Evolutionary conservation across 2,888 invertebrate species (phyloP), one percentile per base, ranked within the genome.

Genomic region (Leistus spinibarbis): DNA sequence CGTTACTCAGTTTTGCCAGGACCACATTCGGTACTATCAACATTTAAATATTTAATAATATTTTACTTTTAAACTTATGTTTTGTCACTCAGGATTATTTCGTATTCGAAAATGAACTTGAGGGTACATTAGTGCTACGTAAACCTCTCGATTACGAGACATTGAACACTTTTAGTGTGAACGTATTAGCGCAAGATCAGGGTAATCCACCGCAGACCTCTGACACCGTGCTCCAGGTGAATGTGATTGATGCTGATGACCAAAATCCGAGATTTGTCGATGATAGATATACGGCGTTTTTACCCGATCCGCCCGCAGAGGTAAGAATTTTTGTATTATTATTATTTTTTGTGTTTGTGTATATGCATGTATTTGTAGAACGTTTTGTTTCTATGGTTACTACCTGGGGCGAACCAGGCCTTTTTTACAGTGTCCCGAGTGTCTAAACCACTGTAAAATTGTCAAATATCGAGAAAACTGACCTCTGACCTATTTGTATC

Each of bases 201-300:
- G 96, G 95, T 22, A 89, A 90, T 60, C 95, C 96, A 1, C 92
- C 96, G 0, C 90, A 90, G 79, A 90, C 90, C 81, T 91, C 92
- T 54, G 93, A 95, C 81, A 93, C 96, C 0, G 86, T 88, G 24
- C 88, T 97, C 2, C 89, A 89, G 2, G 93, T 97, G 0, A 91
- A 92, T 77, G 92, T 96, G 60, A 90, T 95, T 20, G 96, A 96
- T 84, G 95, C 96, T 0, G 96, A 96, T 81, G 96, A 96, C 85
- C 96, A 96, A 86, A 96, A 96, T 87, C 96, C 96, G 0, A 90
- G 89, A 80, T 96, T 96, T 83, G 82, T 89, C 7, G 74, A 74
- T 68, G 74, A 74, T 54, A 54, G 74, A n/a, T 95, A 94, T 82
- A 89, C 90, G 57, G 91, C 93, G 0, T 86, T 89, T 5, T 81